Evolutionary conservation across 2,797 vertebrate species (phyloP).

Genomic region (Rhinella marina): DNA sequence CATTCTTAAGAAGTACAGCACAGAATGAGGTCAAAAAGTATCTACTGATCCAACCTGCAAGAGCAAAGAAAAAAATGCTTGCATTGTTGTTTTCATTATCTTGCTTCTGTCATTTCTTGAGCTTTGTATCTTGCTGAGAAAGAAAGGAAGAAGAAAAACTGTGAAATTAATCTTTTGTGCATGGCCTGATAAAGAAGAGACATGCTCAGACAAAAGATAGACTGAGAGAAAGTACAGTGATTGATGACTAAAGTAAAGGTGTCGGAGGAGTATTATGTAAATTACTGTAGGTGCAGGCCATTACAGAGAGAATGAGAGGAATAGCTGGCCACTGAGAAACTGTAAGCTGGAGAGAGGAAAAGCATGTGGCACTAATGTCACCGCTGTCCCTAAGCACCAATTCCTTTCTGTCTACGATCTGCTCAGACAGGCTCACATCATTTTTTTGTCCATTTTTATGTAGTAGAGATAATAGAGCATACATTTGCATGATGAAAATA

Average conservation of each 20-base stretch:
- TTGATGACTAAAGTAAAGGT: constrained; percentile 99
- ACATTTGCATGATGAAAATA: constrained; percentile 73
- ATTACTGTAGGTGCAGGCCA: constrained; percentile 97
- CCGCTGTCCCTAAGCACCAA: constrained; percentile 89
- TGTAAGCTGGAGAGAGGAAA: constrained; percentile 77
- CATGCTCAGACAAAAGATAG: constrained; percentile 99
- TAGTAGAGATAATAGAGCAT: constrained; percentile 75
- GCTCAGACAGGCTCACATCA: constrained; percentile 89
- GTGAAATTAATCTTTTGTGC: constrained; percentile 99
- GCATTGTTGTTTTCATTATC: constrained; percentile 99
- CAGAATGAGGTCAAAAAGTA: constrained; percentile 84
- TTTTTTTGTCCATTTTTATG: constrained; percentile 80
- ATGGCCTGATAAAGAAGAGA: constrained; percentile 97
- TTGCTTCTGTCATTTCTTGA: constrained; percentile 96
- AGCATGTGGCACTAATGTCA: constrained; percentile 82
- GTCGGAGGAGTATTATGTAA: constrained; percentile 99
- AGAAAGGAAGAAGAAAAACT: constrained; percentile 92
- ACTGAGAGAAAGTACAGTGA: constrained; percentile 97
- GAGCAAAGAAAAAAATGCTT: constrained; percentile 90
- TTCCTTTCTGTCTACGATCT: constrained; percentile 97
- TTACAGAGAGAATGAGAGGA: constrained; percentile 86
- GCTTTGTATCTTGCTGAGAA: constrained; percentile 96
- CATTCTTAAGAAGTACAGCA: constrained; percentile 82
- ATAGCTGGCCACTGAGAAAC: constrained; percentile 67
- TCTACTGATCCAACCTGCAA: constrained; percentile 87